Base-by-base conservation (phyloP, 2,113 vertebrate species). In the Trogon surrucura region DNA sequence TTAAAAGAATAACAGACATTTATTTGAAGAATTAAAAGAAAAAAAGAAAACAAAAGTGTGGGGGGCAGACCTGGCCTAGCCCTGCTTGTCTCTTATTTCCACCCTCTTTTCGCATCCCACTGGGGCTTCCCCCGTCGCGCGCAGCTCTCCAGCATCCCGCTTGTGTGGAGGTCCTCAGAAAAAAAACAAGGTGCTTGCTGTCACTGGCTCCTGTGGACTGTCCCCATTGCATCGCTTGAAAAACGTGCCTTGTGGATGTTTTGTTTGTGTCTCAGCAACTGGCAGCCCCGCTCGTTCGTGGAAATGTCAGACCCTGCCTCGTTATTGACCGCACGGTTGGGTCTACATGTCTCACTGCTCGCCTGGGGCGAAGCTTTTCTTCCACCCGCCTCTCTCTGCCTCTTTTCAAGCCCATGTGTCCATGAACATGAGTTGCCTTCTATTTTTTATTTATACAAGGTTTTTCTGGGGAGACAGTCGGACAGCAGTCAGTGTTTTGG, bases 181-280 rank as follows among this genome's bases (percentile, higher is more conserved):
- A 30, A 29, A 23, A 45, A 30, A 54, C 17, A 29, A 30, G 4
- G 9, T 4, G 10, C 5, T 5, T 50, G 79, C 54, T n/a, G 15
- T 79, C 3, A 1, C 9, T 3, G 18, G 74, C 64, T 81, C 22
- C 93, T 94, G 4, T 67, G 57, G 95, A 92, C 94, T 47, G 73
- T 88, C 85, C 22, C 21, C 12, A 10, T 83, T 65, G 41, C 61
- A 36, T 87, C 77, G 69, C 83, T 96, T 95, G 96, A 87, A 89
- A 94, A 92, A 56, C 1, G 15, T 81, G 93, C 83, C 85, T 96
- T 92, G 75, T 84, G 94, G 94, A 83, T 80, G 48, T 80, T 94
- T 88, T 96, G 83, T 93, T 97, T 96, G 83, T 97, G 92, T 95
- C 58, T 64, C 82, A 95, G 97, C 88, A 88, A 62, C 96, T 64